Evolutionary conservation across 2,113 vertebrate species (phyloP), one percentile per base, ranked within the genome.

Genomic region (Seriola rivoliana): DNA sequence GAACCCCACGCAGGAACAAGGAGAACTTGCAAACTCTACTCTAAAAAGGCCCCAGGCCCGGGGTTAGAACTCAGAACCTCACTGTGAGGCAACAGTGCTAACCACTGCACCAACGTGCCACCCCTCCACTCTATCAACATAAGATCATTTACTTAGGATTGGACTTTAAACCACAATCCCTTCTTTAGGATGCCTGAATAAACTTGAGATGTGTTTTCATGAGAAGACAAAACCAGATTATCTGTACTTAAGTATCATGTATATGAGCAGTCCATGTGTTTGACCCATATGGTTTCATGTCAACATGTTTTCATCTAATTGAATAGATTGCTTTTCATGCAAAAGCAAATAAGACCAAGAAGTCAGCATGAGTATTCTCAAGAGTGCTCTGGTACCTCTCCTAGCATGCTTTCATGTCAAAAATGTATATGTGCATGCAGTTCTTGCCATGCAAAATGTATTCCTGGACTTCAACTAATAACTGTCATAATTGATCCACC

Each of bases 271-370:
- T 36, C 1, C 14, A 14, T 48, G 12, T 40, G 13, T 48, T 13
- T 66, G 40, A 3, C 19, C 10, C 17, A 23, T 19, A 36, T 60
- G 57, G 23, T 68, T 60, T 38, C 29, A 46, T 50, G 7, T 25
- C 29, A 50, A n/a, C 17, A 19, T 42, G 46, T 64, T 8, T 65
- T 55, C 1, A 42, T 29, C 29, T 29, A 29, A 29, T 29, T 29
- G 29, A 29, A 29, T 29, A 29, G 34, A 54, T 78, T 63, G 9
- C 17, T 52, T 70, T 42, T n/a, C 67, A 63, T 71, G 48, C 38
- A 14, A 38, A 17, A n/a, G 25, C 38, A 57, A 58, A 70, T 29
- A 17, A 62, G 44, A 79, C 5, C 16, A 34, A 10, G 59, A 48
- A 25, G 23, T 32, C 38, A 32, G 63, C 38, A 5, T n/a, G 32